These are phyloP conservation scores for Boleophthalmus pectinirostris DNA, from an alignment of 2,113 vertebrate genomes.

Conservation along the genomic window DNA sequence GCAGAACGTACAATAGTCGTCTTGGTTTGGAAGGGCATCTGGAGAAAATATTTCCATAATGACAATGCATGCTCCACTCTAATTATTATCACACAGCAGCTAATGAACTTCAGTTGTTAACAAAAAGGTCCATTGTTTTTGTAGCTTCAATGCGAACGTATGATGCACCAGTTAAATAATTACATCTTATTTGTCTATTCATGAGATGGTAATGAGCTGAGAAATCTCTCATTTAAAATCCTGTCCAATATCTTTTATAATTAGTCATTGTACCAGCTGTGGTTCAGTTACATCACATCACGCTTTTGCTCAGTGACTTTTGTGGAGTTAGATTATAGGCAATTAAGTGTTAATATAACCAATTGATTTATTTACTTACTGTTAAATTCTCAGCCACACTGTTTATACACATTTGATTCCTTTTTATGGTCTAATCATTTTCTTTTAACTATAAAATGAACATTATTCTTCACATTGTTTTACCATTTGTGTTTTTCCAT, in stretches of 20 bases:
- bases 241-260: constrained; percentile 55
- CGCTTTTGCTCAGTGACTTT: neutral
- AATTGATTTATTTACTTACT: no score
- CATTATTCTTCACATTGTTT: no score
- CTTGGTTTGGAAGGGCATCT: neutral
- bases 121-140: neutral
- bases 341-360: no score
- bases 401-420: no score
- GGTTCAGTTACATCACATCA: constrained; percentile 14
- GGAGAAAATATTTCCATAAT: neutral
- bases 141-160: neutral
- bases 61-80: neutral
- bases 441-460: no score
- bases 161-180: neutral
- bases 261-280: constrained; percentile 56
- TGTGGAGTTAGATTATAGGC: no score
- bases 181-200: constrained; percentile 31
- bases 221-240: constrained; percentile 52
- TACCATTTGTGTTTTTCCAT: no score
- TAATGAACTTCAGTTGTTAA: neutral
- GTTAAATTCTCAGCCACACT: no score
- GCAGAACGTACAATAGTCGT: no score
- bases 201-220: constrained; percentile 70
- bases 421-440: no score
- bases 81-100: neutral